Percentiles rank a stretch among this genome's conserved stretches.
Evolutionary conservation across 2,113 vertebrate species (phyloP).

Genomic region (Numenius arquata): DNA sequence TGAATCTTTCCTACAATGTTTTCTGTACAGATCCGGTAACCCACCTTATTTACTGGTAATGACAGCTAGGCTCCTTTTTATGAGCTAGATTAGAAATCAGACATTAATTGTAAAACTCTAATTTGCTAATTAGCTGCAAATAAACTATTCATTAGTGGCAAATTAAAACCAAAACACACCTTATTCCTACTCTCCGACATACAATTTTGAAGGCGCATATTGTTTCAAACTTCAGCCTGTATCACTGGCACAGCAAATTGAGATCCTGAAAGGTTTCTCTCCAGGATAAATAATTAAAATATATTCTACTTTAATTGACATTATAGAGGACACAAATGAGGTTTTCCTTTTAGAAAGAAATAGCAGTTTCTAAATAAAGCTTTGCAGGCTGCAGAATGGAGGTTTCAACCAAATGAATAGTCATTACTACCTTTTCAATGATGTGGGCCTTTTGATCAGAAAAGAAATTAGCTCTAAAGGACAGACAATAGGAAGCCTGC

Average conservation of each 20-base stretch:
- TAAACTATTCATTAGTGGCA: conserved; percentile 76
- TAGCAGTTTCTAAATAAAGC: conserved; percentile 83
- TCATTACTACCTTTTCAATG: conserved; percentile 85
- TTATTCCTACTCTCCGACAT: conserved; percentile 41
- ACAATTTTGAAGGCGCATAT: conserved; percentile 62
- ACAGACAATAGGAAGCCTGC: conserved; percentile 83
- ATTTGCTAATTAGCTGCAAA: conserved; percentile 78
- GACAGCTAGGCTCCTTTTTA: neutral
- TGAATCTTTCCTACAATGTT: conserved; percentile 2
- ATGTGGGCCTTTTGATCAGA: conserved; percentile 83
- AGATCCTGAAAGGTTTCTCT: conserved; percentile 80
- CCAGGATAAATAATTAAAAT: conserved; percentile 83
- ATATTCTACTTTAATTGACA: conserved; percentile 84
- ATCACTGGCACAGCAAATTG: conserved; percentile 73
- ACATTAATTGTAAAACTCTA: conserved; percentile 71
- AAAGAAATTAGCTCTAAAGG: conserved; percentile 83
- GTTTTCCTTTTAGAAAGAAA: conserved; percentile 80
- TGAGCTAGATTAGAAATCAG: conserved; percentile 64
- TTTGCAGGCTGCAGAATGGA: conserved; percentile 74
- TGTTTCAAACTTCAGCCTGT: conserved; percentile 65
- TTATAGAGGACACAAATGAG: conserved; percentile 82
- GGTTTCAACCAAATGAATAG: conserved; percentile 82
- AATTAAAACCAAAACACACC: conserved; percentile 73
- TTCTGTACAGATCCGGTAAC: conserved; percentile 4
- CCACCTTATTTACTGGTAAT: conserved; percentile 33